Percentiles rank a stretch among this genome's conserved stretches.
Evolutionary conservation across 2,888 invertebrate species (phyloP).

Genomic region (Cremastobaeus sp.): DNA sequence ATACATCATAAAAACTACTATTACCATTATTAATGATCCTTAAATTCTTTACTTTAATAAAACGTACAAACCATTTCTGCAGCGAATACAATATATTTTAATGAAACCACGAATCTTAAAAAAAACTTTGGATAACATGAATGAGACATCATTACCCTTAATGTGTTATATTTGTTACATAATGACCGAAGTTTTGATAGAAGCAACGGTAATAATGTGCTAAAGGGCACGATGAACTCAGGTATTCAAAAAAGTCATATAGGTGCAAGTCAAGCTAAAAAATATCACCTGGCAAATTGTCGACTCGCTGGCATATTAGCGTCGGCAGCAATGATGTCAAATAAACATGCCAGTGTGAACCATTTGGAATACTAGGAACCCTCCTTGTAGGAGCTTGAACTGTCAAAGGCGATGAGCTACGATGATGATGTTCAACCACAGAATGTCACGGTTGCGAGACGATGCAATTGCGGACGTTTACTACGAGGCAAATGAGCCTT

Average conservation of each 20-base stretch:
- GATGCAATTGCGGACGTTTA: conserved; percentile 69
- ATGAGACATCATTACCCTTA: conserved; percentile 36
- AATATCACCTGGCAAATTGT: conserved; percentile 74
- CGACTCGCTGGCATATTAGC: conserved; percentile 61
- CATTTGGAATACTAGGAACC: conserved; percentile 77
- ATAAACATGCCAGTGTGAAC: conserved; percentile 77
- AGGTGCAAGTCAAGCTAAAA: conserved; percentile 32
- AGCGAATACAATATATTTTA: no score
- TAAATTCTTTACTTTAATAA: no score
- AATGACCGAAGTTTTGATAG: conserved; percentile 51
- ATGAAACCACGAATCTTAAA: no score
- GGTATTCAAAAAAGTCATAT: conserved; percentile 32
- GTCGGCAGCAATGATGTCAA: conserved; percentile 75
- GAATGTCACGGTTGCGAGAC: conserved; percentile 68
- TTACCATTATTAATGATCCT: no score
- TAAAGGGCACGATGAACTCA: conserved; percentile 45
- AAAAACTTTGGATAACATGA: no score
- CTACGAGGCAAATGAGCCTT: conserved; percentile 70
- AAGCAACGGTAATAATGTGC: conserved; percentile 55
- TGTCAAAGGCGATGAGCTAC: conserved; percentile 76
- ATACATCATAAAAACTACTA: no score
- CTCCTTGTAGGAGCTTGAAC: conserved; percentile 70
- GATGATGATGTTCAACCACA: conserved; percentile 77
- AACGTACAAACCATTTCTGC: no score
- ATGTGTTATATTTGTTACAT: conserved; percentile 41